Base-by-base conservation (phyloP, 2,888 invertebrate genomes). In the Caenorhabditis doughertyi region DNA sequence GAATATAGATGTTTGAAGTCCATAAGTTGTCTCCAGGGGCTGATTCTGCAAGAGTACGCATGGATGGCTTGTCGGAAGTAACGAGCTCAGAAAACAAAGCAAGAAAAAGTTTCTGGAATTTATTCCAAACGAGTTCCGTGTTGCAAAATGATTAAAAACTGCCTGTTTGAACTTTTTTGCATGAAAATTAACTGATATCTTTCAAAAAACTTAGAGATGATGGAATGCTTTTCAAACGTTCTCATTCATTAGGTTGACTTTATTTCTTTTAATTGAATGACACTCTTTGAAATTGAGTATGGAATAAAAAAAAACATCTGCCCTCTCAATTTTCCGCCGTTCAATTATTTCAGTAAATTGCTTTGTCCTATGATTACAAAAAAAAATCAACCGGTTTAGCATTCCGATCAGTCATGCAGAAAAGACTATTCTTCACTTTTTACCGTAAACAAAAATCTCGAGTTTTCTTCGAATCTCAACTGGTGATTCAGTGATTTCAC, bases 1-100 rank as follows among this genome's bases (percentile, higher is more conserved):
- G 67, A 76, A 76, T 76, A 64, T 65, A 56, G 74, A 74, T 74
- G 65, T 74, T 74, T 74, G 74, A 74, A 74, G 56, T 74, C n/a
- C 27, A 18, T n/a, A 56, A 65, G 32, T 65, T 65, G 76, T 76
- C 76, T 76, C 76, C 56, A 27, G 67, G 67, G 76, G 67, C 58
- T 51, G 56, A 56, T 74, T 56, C 51, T 47, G 58, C 58, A 68
- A 68, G 42, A 49, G 67, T 76, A 51, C 76, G 67, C 67, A 47
- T 68, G 60, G 32, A 58, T 60, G 60, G 42, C 39, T 60, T 25
- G 29, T 49, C 27, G 27, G 47, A 67, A 65, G 39, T 42, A 60
- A 51, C 58, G 55, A 39, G 76, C 49, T 67, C 67, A 65, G 18
- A 58, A 67, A 76, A 67, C 74, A 55, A 49, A n/a, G 32, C 51